Evolutionary conservation across 2,888 invertebrate genomes (phyloP).

Genomic region (Therioaphis trifolii): DNA sequence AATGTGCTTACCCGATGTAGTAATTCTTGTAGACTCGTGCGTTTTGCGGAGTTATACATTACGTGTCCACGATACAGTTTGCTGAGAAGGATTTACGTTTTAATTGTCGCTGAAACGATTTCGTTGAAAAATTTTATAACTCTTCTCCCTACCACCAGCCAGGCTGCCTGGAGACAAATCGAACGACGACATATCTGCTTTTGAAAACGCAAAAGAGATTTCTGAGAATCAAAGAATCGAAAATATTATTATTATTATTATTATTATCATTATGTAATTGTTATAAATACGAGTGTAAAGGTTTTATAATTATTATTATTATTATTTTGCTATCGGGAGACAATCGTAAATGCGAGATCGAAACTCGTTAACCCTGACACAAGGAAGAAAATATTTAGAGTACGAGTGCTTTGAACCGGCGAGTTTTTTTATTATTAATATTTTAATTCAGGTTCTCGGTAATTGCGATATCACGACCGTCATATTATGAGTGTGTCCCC

Average conservation of each 20-base stretch:
- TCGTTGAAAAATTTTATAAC: too few species aligned
- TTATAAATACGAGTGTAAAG: too few species aligned
- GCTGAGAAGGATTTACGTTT: too few species aligned
- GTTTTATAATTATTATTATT: too few species aligned
- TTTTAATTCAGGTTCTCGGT: background rate
- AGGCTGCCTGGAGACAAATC: background rate
- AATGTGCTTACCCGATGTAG: too few species aligned
- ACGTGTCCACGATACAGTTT: too few species aligned
- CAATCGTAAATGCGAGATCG: constrained; percentile 6
- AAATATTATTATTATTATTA: background rate
- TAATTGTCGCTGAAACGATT: too few species aligned
- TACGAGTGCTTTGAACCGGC: constrained; percentile 17
- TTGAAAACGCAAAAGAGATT: background rate
- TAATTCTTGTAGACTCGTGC: too few species aligned
- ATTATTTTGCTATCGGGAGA: background rate
- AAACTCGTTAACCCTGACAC: constrained; percentile 43
- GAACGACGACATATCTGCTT: background rate
- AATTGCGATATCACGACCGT: background rate
- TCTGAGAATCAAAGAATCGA: background rate
- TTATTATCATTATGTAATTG: too few species aligned
- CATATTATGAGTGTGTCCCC: background rate
- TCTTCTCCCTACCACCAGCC: too few species aligned
- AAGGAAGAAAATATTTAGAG: background rate
- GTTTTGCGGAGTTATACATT: too few species aligned
- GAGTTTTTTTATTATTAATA: background rate